phyloP scores from a whole-genome alignment of 1,140 invertebrate species.

The Hestina assimilis region DNA sequence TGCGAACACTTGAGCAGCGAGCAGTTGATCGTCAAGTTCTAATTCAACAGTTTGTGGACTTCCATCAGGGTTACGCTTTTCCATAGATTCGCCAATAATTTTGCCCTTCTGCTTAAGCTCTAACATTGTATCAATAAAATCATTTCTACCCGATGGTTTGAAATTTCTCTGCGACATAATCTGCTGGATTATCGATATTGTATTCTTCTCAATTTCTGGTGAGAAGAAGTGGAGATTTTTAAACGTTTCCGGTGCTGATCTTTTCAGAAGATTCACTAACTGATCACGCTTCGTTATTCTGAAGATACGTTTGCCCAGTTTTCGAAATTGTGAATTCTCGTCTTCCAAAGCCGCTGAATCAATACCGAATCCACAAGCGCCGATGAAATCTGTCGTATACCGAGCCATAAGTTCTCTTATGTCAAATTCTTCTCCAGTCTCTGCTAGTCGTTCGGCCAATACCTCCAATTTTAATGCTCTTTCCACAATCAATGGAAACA shows the following conservation, averaged over 20 bases:
- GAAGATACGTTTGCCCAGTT: slow-evolving; percentile 19
- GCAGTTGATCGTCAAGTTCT: slow-evolving; percentile 14
- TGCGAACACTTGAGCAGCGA: slow-evolving; percentile 23
- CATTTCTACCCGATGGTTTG: slow-evolving; percentile 22
- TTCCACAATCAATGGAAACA: slow-evolving; percentile 62
- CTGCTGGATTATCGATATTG: slow-evolving; percentile 1
- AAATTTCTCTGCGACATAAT: slow-evolving; percentile 19
- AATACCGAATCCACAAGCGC: slow-evolving; percentile 17
- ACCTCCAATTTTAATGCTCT: slow-evolving; percentile 31
- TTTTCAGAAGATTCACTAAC: slow-evolving; percentile 1
- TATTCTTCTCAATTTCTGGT: slow-evolving; percentile 9
- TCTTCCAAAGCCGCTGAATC: slow-evolving; percentile 10
- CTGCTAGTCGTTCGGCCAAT: not conserved
- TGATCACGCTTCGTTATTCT: not conserved
- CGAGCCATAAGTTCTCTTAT: slow-evolving; percentile 18
- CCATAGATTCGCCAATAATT: slow-evolving; percentile 20
- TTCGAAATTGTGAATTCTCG: slow-evolving; percentile 21
- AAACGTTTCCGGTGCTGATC: not conserved
- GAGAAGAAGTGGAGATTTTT: slow-evolving; percentile 6
- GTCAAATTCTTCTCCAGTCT: slow-evolving; percentile 1
- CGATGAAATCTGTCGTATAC: slow-evolving; percentile 28
- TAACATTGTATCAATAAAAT: slow-evolving; percentile 28
- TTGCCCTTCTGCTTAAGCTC: slow-evolving; percentile 21
- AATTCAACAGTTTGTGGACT: slow-evolving; percentile 9
- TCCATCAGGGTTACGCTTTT: slow-evolving; percentile 5